Base-by-base conservation (phyloP, 1,140 invertebrate genomes). In the Halictus rubicundus region DNA sequence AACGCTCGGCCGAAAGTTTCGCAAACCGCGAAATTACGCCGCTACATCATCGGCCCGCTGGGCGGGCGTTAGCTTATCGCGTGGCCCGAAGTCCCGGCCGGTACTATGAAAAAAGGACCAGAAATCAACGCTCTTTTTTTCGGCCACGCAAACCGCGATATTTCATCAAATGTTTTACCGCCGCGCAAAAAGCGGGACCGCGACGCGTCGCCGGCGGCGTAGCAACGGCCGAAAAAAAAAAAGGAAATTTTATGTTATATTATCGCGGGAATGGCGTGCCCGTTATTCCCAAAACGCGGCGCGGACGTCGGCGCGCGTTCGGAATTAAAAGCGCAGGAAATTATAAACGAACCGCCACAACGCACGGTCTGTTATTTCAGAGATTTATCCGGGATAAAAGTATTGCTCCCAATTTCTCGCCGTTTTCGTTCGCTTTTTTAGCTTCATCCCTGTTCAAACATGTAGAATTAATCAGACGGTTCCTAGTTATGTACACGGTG, bases 241-340 rank as follows among this genome's bases (percentile, higher is more conserved):
- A 52, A 54, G 25, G 60, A 78, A 63, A 78, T 78, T 78, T 78
- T 37, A 60, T 49, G 75, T 78, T 39, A 27, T 57, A 71, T 78
- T 78, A 78, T 71, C 75, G 68, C 46, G 8, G 16, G 63, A 25
- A 52, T 19, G 54, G 46, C 7, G 46, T 23, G 9, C 32, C 10
- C 75, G 32, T 70, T 61, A 64, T 69, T 64, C 49, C n/a, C 27
- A n/a, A 54, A 78, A 71, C 59, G 27, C 59, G 25, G 12, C 42
- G 37, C 4, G 39, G 52, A 16, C 66, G 32, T 54, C 49, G 23
- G 27, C 21, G 49, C 27, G 16, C 27, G 16, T 57, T 68, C 2
- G 61, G 23, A 66, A 75, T 66, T 54, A 66, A 75, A 66, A 66
- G 54, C 49, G 37, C 72, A 64, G 49, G 72, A 39, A 65, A 75